Percentiles rank a stretch among this genome's conserved stretches.
phyloP scores from a whole-genome alignment of 2,797 vertebrate species.

The Oophaga sylvatica region DNA sequence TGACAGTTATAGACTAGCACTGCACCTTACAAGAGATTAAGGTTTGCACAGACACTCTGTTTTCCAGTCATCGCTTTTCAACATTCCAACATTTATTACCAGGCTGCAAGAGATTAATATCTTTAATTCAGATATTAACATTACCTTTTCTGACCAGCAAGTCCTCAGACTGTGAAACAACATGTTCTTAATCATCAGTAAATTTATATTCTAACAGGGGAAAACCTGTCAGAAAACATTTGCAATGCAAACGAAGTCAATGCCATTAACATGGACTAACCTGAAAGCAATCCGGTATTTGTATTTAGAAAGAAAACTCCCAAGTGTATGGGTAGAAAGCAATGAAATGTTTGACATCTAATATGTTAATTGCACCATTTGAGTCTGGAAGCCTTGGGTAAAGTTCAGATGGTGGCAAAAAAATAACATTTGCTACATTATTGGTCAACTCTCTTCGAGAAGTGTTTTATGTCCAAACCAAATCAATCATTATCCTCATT shows the following conservation, averaged over 20 bases:
- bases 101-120: slow-evolving; percentile 67
- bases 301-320: not conserved
- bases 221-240: not conserved
- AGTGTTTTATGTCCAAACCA: too few species aligned
- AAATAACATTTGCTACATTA: not conserved
- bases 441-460: too few species aligned
- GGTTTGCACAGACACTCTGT: slow-evolving; percentile 71
- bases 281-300: not conserved
- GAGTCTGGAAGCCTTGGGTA: not conserved
- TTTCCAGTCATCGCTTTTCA: slow-evolving; percentile 70
- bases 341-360: not conserved
- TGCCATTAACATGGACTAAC: not conserved
- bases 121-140: slow-evolving; percentile 59
- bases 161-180: not conserved
- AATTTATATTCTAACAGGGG: not conserved
- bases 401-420: not conserved
- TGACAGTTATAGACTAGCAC: slow-evolving; percentile 78
- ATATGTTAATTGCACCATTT: not conserved
- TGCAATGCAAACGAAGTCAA: slow-evolving; percentile 22
- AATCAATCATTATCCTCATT: too few species aligned
- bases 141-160: slow-evolving; percentile 45
- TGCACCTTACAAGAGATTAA: slow-evolving; percentile 80
- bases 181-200: slow-evolving; percentile 15
- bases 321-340: not conserved
- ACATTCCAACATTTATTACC: slow-evolving; percentile 70